Conservation (phyloP, 2,888 invertebrate genomes). For the Oscheius sp. region DNA sequence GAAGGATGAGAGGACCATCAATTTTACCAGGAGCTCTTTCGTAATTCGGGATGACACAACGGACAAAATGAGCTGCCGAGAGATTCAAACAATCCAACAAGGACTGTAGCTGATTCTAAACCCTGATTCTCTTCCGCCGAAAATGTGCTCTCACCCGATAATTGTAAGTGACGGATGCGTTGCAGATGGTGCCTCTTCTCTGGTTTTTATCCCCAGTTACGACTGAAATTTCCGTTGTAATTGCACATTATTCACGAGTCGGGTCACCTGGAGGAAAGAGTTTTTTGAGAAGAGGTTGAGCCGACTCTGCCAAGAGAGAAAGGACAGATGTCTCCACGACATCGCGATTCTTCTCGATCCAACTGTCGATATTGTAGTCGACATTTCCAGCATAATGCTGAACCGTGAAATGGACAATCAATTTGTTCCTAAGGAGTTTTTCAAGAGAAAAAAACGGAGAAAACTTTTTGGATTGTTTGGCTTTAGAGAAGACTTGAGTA, state of each 20-base stretch:
- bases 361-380: slow-evolving; percentile 72
- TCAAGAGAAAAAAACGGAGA: background rate
- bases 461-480: slow-evolving; percentile 68
- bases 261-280: slow-evolving; percentile 56
- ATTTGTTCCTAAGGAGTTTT: slow-evolving; percentile 22
- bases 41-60: slow-evolving; percentile 71
- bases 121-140: background rate
- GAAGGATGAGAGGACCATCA: slow-evolving; percentile 60
- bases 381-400: slow-evolving; percentile 73
- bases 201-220: slow-evolving; percentile 31
- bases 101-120: slow-evolving; percentile 62
- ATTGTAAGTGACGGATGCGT: slow-evolving; percentile 48
- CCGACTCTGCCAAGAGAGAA: slow-evolving; percentile 59
- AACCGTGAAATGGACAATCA: slow-evolving; percentile 59
- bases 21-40: slow-evolving; percentile 61
- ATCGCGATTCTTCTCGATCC: slow-evolving; percentile 73
- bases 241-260: background rate
- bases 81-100: slow-evolving; percentile 66
- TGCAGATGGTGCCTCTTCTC: slow-evolving; percentile 46
- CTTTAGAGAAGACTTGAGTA: slow-evolving; percentile 53
- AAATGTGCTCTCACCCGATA: slow-evolving; percentile 34
- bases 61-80: slow-evolving; percentile 68
- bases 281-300: slow-evolving; percentile 53
- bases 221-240: slow-evolving; percentile 23
- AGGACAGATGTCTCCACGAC: slow-evolving; percentile 67